Evolutionary conservation across 2,113 vertebrate species (phyloP).

Genomic region (Mystacornis crossleyi): DNA sequence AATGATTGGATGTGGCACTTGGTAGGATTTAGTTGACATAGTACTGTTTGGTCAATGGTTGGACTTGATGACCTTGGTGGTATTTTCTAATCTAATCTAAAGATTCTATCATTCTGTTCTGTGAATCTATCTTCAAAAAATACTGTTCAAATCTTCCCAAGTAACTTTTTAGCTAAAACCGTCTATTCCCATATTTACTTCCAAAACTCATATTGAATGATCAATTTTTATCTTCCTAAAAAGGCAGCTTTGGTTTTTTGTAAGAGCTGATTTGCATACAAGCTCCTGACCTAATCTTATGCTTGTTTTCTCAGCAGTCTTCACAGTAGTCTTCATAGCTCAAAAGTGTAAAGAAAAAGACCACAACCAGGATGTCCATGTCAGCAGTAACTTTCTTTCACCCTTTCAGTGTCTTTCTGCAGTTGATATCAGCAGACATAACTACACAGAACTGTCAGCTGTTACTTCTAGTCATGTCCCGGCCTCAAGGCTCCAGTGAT

Average conservation of each 20-base stretch:
- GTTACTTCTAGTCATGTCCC: too few relatives aligned
- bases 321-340: background rate
- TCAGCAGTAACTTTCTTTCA: background rate
- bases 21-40: background rate
- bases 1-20: background rate
- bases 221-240: background rate
- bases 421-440: fast-evolving
- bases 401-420: background rate
- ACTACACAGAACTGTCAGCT: background rate
- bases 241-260: fast-evolving
- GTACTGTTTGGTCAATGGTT: background rate
- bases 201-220: background rate
- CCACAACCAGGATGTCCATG: background rate
- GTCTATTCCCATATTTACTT: background rate
- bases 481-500: background rate
- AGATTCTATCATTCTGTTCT: background rate
- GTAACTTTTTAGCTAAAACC: background rate
- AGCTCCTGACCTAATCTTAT: background rate
- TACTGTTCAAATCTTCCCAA: background rate
- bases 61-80: background rate
- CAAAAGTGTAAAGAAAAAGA: background rate
- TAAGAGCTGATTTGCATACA: background rate
- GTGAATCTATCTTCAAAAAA: background rate
- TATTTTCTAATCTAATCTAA: background rate
- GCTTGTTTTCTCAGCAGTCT: background rate